Evolutionary conservation across 2,797 vertebrate genomes (phyloP), one percentile per base, ranked within the genome.

Genomic region (Anguilla obscura): DNA sequence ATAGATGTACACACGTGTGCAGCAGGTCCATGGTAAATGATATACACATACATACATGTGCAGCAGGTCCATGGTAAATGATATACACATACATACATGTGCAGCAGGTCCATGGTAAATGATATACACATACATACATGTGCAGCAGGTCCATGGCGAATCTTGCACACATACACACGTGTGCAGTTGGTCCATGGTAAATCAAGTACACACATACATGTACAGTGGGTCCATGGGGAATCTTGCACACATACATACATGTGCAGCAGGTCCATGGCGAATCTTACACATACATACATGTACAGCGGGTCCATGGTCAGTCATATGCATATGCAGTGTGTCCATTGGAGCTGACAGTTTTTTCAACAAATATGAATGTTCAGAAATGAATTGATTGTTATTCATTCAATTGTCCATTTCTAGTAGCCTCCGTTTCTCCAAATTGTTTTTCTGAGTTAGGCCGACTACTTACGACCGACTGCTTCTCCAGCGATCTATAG

Each of bases 401-500:
- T 63, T 63, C 21, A 24, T n/a, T 27, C 24, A 66, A 9, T 27
- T 24, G 63, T 66, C 63, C 1, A 5, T n/a, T 66, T 66, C 63
- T 27, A n/a, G 63, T 56, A 66, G n/a, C 24, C 4, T 66, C n/a
- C 5, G 0, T 66, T 24, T 66, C 1, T 14, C 63, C 63, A 7
- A 79, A 45, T 16, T 40, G 36, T 79, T 79, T 79, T 79, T 79
- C 14, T 56, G 52, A 52, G 52, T 56, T 66, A 66, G n/a, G 21
- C 63, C 24, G 7, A 27, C 63, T 27, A 52, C 52, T 56, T 8
- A 86, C 90, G 89, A 90, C 85, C 92, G 92, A 89, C 87, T 93
- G 0, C 87, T 89, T 88, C 89, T 95, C 97, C 97, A 99, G 63
- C 96, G 95, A 21, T 90, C 88, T 79, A 97, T 97, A 1, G 97